Percentiles rank a stretch among this genome's conserved stretches.
phyloP scores from a whole-genome alignment of 2,113 vertebrate genomes.

The Haemorhous mexicanus region DNA sequence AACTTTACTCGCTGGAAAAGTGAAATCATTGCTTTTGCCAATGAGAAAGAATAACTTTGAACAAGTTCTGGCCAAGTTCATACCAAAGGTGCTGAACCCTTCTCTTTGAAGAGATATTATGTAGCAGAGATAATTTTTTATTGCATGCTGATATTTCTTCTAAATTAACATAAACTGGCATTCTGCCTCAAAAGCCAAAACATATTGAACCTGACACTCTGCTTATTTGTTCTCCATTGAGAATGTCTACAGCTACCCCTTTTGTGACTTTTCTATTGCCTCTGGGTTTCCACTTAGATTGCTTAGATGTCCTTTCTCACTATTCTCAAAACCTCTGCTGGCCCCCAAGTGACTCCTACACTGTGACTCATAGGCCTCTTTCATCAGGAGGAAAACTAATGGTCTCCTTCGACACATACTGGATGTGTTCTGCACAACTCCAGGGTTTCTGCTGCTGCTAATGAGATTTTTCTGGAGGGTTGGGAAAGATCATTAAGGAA shows the following conservation, averaged over 20 bases:
- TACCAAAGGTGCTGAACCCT: constrained; percentile 13
- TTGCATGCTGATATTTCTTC: constrained; percentile 10
- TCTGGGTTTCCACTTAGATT: background rate
- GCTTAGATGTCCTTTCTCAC: constrained; percentile 11
- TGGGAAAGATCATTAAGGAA: constrained; percentile 61
- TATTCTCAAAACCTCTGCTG: constrained; percentile 14
- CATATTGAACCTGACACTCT: background rate
- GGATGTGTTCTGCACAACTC: constrained; percentile 6
- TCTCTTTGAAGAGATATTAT: background rate
- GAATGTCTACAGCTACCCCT: background rate
- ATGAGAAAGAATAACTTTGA: constrained; percentile 1
- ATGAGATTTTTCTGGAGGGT: constrained; percentile 65
- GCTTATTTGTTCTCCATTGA: constrained; percentile 27
- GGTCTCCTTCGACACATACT: background rate
- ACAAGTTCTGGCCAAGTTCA: background rate
- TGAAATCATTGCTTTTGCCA: background rate
- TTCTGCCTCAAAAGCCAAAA: constrained; percentile 16
- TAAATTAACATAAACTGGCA: constrained; percentile 13
- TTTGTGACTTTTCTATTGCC: constrained; percentile 2
- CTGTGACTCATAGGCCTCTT: constrained; percentile 31
- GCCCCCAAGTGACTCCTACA: background rate
- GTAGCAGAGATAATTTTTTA: background rate
- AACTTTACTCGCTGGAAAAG: background rate
- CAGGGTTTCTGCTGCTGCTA: constrained; percentile 44
- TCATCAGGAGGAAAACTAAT: constrained; percentile 46